These are phyloP conservation scores for Pogoniulus pusillus DNA, from an alignment of 2,797 vertebrate genomes.

Conservation along the genomic window DNA sequence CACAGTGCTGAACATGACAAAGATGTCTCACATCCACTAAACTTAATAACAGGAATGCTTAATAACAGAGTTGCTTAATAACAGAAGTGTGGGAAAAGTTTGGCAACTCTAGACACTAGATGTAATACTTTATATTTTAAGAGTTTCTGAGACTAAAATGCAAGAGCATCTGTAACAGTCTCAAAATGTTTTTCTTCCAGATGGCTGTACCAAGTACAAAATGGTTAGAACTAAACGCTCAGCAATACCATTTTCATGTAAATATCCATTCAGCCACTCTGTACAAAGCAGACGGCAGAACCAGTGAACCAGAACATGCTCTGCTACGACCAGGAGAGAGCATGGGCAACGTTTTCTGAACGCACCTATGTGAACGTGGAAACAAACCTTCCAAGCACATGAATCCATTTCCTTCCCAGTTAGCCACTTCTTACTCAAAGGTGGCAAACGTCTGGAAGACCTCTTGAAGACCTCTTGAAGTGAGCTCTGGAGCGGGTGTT, in stretches of 20 bases:
- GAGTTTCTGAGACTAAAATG: slow-evolving; percentile 14
- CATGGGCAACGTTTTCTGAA: background rate
- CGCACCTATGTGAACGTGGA: background rate
- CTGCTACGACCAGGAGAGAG: background rate
- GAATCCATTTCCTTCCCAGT: background rate
- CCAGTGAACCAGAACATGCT: background rate
- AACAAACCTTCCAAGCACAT: background rate
- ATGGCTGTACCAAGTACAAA: slow-evolving; percentile 50
- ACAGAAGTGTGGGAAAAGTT: slow-evolving; percentile 15
- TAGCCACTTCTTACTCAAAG: background rate
- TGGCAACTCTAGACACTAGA: background rate
- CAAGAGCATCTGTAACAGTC: slow-evolving; percentile 55
- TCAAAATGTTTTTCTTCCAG: slow-evolving; percentile 44
- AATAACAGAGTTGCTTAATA: slow-evolving; percentile 25
- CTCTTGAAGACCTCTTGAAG: background rate
- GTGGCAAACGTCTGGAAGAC: background rate
- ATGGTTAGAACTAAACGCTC: slow-evolving; percentile 26
- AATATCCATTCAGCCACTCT: slow-evolving; percentile 17
- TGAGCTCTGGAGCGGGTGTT: background rate
- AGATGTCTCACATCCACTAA: background rate
- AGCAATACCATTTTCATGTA: slow-evolving; percentile 52
- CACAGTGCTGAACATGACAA: background rate
- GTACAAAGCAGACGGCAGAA: background rate
- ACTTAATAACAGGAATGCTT: slow-evolving; percentile 22
- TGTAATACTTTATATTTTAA: slow-evolving; percentile 3